A percentile compares a stretch with the other conserved stretches of the same genome.
These are phyloP conservation scores for Enteromius thamalakanensis DNA, from an alignment of 2,797 vertebrate species.

Conservation along the genomic window DNA sequence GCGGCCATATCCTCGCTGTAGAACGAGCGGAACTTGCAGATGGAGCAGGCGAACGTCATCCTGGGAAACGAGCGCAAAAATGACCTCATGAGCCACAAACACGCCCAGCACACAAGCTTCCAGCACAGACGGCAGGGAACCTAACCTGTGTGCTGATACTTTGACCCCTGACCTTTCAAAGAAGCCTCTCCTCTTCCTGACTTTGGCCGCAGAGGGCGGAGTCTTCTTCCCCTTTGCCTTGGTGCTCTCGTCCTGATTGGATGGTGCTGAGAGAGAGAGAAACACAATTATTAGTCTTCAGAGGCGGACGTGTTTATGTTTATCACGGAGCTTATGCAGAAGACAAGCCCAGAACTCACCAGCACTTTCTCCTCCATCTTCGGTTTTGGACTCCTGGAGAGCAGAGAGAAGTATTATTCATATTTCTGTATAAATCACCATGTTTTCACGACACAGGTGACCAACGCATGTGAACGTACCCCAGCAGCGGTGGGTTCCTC, in stretches of 20 bases:
- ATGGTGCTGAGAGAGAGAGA: conserved; percentile 55
- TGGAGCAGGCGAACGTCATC: conserved; percentile 91
- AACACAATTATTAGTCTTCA: no score
- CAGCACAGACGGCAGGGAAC: background rate
- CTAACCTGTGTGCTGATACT: conserved; percentile 56
- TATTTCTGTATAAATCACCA: background rate
- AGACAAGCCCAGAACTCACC: conserved; percentile 59
- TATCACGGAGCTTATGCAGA: background rate
- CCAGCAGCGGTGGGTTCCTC: background rate
- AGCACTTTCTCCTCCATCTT: conserved; percentile 66
- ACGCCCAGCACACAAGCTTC: background rate
- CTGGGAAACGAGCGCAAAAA: conserved; percentile 65
- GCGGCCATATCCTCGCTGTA: conserved; percentile 90
- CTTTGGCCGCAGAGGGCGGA: conserved; percentile 55
- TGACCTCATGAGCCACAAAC: background rate
- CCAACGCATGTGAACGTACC: conserved; percentile 8
- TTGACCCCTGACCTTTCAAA: conserved; percentile 84
- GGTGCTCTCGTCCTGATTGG: conserved; percentile 76
- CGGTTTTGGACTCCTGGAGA: conserved; percentile 63
- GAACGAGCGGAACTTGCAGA: conserved; percentile 93
- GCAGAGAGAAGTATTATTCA: background rate
- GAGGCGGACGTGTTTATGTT: no score
- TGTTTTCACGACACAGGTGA: background rate
- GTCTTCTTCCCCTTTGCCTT: conserved; percentile 78
- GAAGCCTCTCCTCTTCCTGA: conserved; percentile 88